Base-by-base conservation (phyloP, 2,113 vertebrate genomes). In the Camelus bactrianus region DNA sequence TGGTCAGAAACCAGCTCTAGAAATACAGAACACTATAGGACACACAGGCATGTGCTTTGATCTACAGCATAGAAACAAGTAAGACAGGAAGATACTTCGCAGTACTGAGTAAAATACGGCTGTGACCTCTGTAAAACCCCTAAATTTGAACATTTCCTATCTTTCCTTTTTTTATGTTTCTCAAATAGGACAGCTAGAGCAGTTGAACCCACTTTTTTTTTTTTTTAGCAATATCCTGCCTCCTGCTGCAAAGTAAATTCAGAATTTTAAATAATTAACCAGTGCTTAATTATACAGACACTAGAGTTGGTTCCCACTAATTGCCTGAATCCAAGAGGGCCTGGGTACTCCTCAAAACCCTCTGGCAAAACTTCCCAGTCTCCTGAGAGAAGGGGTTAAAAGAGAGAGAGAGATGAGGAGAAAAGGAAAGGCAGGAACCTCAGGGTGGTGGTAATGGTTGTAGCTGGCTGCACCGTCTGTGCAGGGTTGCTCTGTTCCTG, bases 21-120 rank as follows among this genome's bases (percentile, higher is more conserved):
- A 70, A 56, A 48, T 32, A n/a, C 14, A 77, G 3, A 91, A 26
- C 46, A 75, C 0, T 20, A 9, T 3, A 54, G 69, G 38, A 32
- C 3, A 3, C 22, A n/a, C 50, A 56, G 30, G n/a, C 19, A 4
- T 35, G 24, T 20, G 3, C 48, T 91, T 46, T 92, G 58, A 46
- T 83, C 69, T 81, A 20, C 16, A 77, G 10, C 28, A 20, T 64
- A 56, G 28, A 76, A 80, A n/a, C 32, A 70, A 89, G 30, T 48
- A 54, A 75, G 52, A 12, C 20, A 3, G 30, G 26, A 60, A 92
- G 26, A 38, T 60, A 80, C 4, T 56, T 72, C 81, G 20, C 38
- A 89, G 30, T 95, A 62, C 60, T 95, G 75, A 82, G 79, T 67
- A 70, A 94, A 93, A 50, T 90, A 52, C 0, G 35, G 48, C 35